Percentiles rank a stretch among this genome's conserved stretches.
Conservation (phyloP, 2,888 invertebrate genomes). For the Nowickia ferox region DNA sequence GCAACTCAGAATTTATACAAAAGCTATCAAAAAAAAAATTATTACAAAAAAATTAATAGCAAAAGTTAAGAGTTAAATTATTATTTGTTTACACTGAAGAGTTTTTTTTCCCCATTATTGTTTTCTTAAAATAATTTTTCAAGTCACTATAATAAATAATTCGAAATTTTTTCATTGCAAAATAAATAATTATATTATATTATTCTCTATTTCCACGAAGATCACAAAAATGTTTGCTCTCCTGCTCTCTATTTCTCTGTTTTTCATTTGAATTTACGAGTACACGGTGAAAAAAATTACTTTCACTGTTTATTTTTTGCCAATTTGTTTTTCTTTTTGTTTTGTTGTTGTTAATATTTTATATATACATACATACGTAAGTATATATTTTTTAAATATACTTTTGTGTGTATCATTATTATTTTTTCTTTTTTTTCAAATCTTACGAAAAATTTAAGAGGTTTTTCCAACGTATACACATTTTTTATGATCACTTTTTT, state of each 20-base stretch:
- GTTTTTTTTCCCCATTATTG: slow-evolving; percentile 1
- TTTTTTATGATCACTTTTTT: slow-evolving; percentile 70
- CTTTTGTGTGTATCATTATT: slow-evolving; percentile 55
- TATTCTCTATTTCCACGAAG: neutral
- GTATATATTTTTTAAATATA: slow-evolving; percentile 34
- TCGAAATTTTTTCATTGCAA: slow-evolving; percentile 22
- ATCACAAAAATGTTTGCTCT: neutral
- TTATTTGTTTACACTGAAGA: slow-evolving; percentile 39
- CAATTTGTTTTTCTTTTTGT: slow-evolving; percentile 51
- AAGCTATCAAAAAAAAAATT: neutral
- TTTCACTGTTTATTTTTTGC: slow-evolving; percentile 67
- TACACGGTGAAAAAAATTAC: slow-evolving; percentile 60
- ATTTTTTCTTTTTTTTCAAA: slow-evolving; percentile 39
- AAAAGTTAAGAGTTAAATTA: slow-evolving; percentile 14
- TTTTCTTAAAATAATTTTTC: slow-evolving; percentile 37
- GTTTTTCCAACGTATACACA: slow-evolving; percentile 68
- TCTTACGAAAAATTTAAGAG: slow-evolving; percentile 55
- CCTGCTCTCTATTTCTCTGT: neutral
- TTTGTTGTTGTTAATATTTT: slow-evolving; percentile 41
- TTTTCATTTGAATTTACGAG: slow-evolving; percentile 10
- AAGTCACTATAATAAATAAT: slow-evolving; percentile 42
- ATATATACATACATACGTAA: neutral
- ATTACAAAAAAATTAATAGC: neutral
- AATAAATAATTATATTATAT: slow-evolving; percentile 13
- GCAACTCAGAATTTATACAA: neutral